These are phyloP conservation scores for Orchesellides sinensis DNA, from an alignment of 2,888 invertebrate genomes.

Conservation along the genomic window DNA sequence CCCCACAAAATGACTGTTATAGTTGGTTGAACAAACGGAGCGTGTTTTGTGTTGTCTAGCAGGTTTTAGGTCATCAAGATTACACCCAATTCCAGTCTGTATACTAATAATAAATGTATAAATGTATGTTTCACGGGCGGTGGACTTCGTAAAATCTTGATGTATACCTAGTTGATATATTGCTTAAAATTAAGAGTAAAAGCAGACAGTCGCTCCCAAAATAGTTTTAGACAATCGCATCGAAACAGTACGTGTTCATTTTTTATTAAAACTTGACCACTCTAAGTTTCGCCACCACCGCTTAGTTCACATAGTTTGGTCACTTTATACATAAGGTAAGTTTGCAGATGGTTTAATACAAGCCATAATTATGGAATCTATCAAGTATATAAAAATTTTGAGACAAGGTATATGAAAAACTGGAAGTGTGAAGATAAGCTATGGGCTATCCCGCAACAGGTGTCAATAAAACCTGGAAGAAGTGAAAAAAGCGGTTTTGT, in stretches of 20 bases:
- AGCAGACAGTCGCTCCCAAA: too few relatives aligned
- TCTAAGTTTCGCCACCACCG: background rate
- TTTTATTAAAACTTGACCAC: background rate
- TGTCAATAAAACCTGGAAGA: constrained; percentile 13
- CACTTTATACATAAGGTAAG: background rate
- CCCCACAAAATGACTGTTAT: background rate
- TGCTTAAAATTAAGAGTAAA: too few relatives aligned
- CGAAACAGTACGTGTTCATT: background rate
- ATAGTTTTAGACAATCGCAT: too few relatives aligned
- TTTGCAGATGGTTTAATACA: constrained; percentile 5
- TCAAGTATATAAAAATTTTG: background rate
- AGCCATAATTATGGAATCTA: background rate
- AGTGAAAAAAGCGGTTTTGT: constrained; percentile 15
- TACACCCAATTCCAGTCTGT: background rate
- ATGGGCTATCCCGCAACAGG: constrained; percentile 16
- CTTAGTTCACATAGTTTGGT: constrained; percentile 22
- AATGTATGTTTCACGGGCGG: too few relatives aligned
- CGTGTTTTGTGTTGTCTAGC: constrained; percentile 20
- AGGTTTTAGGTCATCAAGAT: constrained; percentile 14
- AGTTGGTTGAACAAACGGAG: background rate
- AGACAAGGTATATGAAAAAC: background rate
- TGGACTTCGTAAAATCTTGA: too few relatives aligned
- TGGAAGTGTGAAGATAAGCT: too few relatives aligned
- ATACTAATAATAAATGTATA: background rate
- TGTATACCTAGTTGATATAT: too few relatives aligned